Conservation (phyloP, 2,113 vertebrate genomes). For the Dendrocopos noguchii region DNA sequence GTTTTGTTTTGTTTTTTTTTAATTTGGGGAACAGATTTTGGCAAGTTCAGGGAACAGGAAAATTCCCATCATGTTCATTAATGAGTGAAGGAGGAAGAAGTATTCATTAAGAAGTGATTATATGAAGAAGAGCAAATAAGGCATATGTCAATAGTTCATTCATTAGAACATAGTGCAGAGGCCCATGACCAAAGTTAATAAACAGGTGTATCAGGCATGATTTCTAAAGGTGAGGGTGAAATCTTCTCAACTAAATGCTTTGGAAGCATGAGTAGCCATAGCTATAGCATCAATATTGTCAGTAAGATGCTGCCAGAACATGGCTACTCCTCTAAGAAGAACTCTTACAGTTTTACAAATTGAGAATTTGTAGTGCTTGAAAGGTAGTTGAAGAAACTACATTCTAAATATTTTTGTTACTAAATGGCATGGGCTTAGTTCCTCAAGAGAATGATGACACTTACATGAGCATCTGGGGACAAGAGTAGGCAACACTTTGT, state of each 20-base stretch:
- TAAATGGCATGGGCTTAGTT: background rate
- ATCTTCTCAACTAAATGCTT: background rate
- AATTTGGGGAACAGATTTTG: background rate
- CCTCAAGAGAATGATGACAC: background rate
- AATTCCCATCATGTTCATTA: background rate
- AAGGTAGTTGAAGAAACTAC: background rate
- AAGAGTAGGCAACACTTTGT: background rate
- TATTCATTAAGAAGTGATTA: background rate
- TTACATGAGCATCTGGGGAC: background rate
- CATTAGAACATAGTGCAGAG: background rate
- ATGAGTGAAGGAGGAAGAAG: background rate
- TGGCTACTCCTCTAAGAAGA: background rate
- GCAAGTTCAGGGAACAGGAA: background rate
- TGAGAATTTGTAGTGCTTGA: background rate
- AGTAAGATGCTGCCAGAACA: background rate
- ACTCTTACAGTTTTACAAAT: background rate
- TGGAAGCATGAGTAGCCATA: rapidly evolving
- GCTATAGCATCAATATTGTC: background rate
- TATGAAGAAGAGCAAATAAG: background rate
- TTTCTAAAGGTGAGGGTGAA: background rate
- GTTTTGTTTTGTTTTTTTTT: no score
- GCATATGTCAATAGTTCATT: background rate
- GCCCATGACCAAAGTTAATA: background rate
- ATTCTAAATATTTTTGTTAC: background rate
- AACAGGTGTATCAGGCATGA: background rate